Conservation (phyloP, 1,140 invertebrate genomes). For the Palaemon carinicauda region DNA sequence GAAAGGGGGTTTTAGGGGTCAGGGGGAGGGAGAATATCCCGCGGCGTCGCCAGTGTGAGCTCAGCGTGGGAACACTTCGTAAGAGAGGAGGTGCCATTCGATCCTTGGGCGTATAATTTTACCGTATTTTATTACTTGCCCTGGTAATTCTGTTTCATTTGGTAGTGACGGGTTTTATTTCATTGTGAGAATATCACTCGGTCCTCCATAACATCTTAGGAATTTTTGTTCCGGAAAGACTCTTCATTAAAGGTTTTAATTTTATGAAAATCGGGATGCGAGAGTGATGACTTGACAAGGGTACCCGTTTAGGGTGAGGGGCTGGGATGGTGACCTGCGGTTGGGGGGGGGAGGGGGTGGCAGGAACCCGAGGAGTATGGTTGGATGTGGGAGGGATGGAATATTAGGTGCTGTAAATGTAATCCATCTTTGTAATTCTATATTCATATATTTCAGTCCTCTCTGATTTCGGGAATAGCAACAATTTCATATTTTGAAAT, state of each 20-base stretch:
- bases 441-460: not conserved
- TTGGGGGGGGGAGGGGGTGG: not conserved
- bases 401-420: not conserved
- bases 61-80: slow-evolving; percentile 29
- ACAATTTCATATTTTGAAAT: too few relatives aligned
- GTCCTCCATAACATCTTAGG: too few relatives aligned
- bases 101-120: not conserved
- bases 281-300: too few relatives aligned
- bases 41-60: slow-evolving; percentile 31
- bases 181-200: too few relatives aligned
- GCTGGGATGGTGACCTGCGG: too few relatives aligned
- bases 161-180: too few relatives aligned
- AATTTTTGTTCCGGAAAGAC: too few relatives aligned
- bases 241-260: too few relatives aligned
- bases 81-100: slow-evolving; percentile 33
- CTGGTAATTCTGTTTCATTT: not conserved
- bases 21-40: not conserved
- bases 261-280: too few relatives aligned
- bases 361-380: too few relatives aligned
- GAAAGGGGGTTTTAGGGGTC: not conserved
- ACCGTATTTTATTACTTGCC: not conserved
- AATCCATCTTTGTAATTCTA: not conserved
- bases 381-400: not conserved
- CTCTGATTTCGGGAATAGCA: not conserved
- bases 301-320: too few relatives aligned